Conservation (phyloP, 2,888 invertebrate species). For the Cantharis rufa region DNA sequence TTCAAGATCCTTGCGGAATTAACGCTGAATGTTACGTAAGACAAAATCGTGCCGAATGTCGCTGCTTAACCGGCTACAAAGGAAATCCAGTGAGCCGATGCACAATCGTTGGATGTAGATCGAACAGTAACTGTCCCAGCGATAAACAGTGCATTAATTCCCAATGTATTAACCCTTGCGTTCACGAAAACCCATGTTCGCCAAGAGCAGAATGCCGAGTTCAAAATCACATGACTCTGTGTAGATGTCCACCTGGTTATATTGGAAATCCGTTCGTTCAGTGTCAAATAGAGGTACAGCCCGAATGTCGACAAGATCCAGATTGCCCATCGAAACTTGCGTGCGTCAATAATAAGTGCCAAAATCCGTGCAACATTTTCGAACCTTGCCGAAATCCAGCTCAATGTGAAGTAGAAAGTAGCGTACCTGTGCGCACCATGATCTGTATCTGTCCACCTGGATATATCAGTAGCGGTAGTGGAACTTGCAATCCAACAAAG, state of each 20-base stretch:
- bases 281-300: slow-evolving; percentile 72
- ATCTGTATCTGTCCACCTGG: slow-evolving; percentile 88
- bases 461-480: slow-evolving; percentile 81
- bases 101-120: slow-evolving; percentile 79
- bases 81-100: slow-evolving; percentile 79
- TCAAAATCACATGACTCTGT: slow-evolving; percentile 81
- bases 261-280: slow-evolving; percentile 82
- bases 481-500: slow-evolving; percentile 76
- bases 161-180: slow-evolving; percentile 84
- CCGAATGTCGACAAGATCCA: slow-evolving; percentile 78
- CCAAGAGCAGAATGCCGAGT: slow-evolving; percentile 78
- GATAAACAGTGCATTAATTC: slow-evolving; percentile 85
- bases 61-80: slow-evolving; percentile 79
- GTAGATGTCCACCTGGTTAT: slow-evolving; percentile 78
- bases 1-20: slow-evolving; percentile 78
- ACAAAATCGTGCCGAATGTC: slow-evolving; percentile 75
- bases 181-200: slow-evolving; percentile 77
- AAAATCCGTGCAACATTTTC: slow-evolving; percentile 78
- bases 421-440: slow-evolving; percentile 85
- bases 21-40: slow-evolving; percentile 82
- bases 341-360: slow-evolving; percentile 80
- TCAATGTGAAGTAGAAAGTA: slow-evolving; percentile 78
- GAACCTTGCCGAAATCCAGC: slow-evolving; percentile 82
- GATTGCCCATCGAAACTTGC: slow-evolving; percentile 82
- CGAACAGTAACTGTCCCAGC: slow-evolving; percentile 84